These are phyloP conservation scores for Nemopilema nomurai DNA, from an alignment of 30 jellyfish, hydroid and myxozoan species.

Conservation along the genomic window DNA sequence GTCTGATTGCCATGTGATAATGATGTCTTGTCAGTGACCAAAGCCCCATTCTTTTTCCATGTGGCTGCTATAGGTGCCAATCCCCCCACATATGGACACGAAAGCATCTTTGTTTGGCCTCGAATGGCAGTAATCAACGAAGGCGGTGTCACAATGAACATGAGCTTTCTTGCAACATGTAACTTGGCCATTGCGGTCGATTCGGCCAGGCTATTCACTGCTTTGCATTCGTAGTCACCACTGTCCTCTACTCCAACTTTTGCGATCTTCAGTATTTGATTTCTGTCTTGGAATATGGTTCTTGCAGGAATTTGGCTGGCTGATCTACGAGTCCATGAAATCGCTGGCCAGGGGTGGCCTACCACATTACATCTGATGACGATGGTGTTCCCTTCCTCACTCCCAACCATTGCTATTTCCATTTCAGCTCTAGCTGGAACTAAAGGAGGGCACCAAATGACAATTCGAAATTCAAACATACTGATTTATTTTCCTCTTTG, in stretches of 20 bases:
- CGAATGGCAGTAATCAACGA: neutral
- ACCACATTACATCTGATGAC: slow-evolving; percentile 33
- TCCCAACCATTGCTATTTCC: neutral
- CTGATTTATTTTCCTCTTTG: no score
- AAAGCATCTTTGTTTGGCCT: neutral
- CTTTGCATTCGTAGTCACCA: slow-evolving; percentile 39
- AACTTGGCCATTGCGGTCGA: slow-evolving; percentile 3
- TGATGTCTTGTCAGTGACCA: neutral
- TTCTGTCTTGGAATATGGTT: no score
- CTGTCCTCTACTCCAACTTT: slow-evolving; percentile 13
- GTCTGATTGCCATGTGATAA: slow-evolving; percentile 2
- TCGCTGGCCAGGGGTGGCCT: no score
- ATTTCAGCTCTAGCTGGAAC: slow-evolving; percentile 40
- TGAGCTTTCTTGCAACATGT: slow-evolving; percentile 1
- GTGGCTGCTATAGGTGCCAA: slow-evolving; percentile 1
- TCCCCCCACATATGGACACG: slow-evolving; percentile 26
- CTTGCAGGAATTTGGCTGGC: no score
- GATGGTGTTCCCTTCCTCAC: slow-evolving; percentile 39
- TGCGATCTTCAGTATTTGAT: neutral
- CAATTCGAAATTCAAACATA: no score
- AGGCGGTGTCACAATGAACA: slow-evolving; percentile 19
- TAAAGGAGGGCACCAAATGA: no score
- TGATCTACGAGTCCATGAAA: no score
- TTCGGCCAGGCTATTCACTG: slow-evolving; percentile 19
- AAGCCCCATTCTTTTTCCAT: slow-evolving; percentile 18